Evolutionary conservation across 2,888 invertebrate genomes (phyloP).

Genomic region (Drosophila borealis): DNA sequence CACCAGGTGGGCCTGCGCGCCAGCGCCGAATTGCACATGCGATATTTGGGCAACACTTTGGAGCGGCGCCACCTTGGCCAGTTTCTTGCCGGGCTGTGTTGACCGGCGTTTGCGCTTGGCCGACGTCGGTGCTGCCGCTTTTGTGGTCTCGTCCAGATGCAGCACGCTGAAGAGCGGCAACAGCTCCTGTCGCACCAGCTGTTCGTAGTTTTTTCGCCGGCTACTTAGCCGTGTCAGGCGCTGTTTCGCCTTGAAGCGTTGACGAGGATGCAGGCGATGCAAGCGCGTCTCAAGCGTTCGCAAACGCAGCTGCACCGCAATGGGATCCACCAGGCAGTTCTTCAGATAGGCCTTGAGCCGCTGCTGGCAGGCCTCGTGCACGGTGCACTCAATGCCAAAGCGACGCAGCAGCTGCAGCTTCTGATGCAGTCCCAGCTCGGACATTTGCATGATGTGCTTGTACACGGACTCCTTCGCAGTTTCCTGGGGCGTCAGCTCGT

Average conservation of each 20-base stretch:
- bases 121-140: slow-evolving; percentile 1
- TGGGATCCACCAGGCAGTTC: slow-evolving; percentile 40
- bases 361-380: slow-evolving; percentile 58
- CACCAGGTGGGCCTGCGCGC: slow-evolving; percentile 79
- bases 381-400: slow-evolving; percentile 75
- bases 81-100: not conserved
- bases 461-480: slow-evolving; percentile 44
- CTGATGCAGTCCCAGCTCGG: slow-evolving; percentile 82
- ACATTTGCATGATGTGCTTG: slow-evolving; percentile 75
- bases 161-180: slow-evolving; percentile 74
- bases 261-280: slow-evolving; percentile 60
- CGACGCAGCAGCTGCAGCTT: slow-evolving; percentile 82
- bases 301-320: slow-evolving; percentile 11
- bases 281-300: slow-evolving; percentile 56
- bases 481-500: slow-evolving; percentile 36
- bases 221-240: slow-evolving; percentile 62
- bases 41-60: slow-evolving; percentile 74
- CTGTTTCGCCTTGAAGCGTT: slow-evolving; percentile 83
- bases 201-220: slow-evolving; percentile 60
- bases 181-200: slow-evolving; percentile 63
- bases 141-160: slow-evolving; percentile 58
- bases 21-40: slow-evolving; percentile 83
- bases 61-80: slow-evolving; percentile 42
- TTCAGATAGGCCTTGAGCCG: slow-evolving; percentile 68
- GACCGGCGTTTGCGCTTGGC: slow-evolving; percentile 20